Conservation (phyloP, 2,888 invertebrate species). For the Agriopis leucophaearia region DNA sequence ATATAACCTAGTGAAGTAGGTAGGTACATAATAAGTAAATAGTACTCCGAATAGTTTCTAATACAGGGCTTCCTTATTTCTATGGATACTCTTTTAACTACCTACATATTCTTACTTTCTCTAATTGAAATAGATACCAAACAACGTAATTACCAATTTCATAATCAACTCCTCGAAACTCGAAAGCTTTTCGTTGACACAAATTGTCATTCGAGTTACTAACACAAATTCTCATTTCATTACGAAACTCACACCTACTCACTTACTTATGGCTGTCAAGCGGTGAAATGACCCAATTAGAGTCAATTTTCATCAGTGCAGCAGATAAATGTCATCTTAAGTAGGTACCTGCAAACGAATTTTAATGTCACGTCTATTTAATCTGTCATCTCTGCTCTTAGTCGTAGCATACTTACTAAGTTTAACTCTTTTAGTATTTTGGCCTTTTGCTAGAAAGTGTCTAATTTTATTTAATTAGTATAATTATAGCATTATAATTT, state of each 20-base stretch:
- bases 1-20: no score
- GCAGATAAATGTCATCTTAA: constrained; percentile 32
- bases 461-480: neutral
- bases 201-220: constrained; percentile 5
- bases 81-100: neutral
- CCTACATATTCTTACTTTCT: neutral
- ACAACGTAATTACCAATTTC: constrained; percentile 9
- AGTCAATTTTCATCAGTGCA: constrained; percentile 36
- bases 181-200: constrained; percentile 9
- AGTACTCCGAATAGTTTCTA: no score
- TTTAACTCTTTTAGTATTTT: neutral
- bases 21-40: no score
- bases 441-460: neutral
- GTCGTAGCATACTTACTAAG: neutral
- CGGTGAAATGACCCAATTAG: constrained; percentile 44
- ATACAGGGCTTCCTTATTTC: neutral
- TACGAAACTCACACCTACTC: constrained; percentile 28
- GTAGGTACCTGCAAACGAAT: constrained; percentile 24
- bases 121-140: constrained; percentile 1
- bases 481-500: neutral
- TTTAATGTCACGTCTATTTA: constrained; percentile 19
- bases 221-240: constrained; percentile 23
- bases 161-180: constrained; percentile 3
- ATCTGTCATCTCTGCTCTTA: constrained; percentile 15
- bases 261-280: constrained; percentile 28